Conservation (phyloP, 2,797 vertebrate species). For the Melanotaenia pygmaea region DNA sequence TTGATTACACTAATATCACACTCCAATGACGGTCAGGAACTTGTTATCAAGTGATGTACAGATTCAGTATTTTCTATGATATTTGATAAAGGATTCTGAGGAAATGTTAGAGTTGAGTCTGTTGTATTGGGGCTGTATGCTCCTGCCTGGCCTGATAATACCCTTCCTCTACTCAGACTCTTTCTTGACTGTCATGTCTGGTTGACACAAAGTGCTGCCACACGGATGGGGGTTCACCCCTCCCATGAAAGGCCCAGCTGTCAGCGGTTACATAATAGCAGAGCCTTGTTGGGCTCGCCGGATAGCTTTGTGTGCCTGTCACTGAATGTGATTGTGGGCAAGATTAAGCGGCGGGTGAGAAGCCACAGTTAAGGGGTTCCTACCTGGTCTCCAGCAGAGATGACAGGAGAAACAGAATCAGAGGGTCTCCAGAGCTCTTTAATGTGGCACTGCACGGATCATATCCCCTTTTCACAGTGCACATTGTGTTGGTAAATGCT, state of each 20-base stretch:
- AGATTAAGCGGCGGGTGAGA: conserved; percentile 84
- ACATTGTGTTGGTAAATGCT: conserved; percentile 58
- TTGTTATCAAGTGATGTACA: conserved; percentile 29
- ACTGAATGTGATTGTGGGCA: conserved; percentile 81
- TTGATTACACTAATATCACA: not conserved
- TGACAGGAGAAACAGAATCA: conserved; percentile 69
- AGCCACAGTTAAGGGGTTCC: conserved; percentile 78
- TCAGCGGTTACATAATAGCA: conserved; percentile 86
- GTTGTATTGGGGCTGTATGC: conserved; percentile 33
- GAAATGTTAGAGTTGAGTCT: conserved; percentile 22
- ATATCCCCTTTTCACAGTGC: conserved; percentile 52
- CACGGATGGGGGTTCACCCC: conserved; percentile 78
- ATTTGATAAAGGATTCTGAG: conserved; percentile 38
- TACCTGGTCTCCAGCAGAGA: conserved; percentile 82
- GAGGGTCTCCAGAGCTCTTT: conserved; percentile 59
- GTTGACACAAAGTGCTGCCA: conserved; percentile 83
- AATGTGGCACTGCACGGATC: conserved; percentile 58
- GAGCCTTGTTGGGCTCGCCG: conserved; percentile 80
- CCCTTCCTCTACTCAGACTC: conserved; percentile 60
- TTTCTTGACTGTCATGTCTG: conserved; percentile 79
- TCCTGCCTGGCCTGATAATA: conserved; percentile 66
- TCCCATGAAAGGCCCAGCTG: conserved; percentile 83
- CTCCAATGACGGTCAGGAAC: not conserved
- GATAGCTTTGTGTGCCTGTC: conserved; percentile 84
- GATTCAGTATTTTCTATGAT: conserved; percentile 20